phyloP scores from a whole-genome alignment of 1,140 invertebrate genomes.

The Lutraria rhynchaena region DNA sequence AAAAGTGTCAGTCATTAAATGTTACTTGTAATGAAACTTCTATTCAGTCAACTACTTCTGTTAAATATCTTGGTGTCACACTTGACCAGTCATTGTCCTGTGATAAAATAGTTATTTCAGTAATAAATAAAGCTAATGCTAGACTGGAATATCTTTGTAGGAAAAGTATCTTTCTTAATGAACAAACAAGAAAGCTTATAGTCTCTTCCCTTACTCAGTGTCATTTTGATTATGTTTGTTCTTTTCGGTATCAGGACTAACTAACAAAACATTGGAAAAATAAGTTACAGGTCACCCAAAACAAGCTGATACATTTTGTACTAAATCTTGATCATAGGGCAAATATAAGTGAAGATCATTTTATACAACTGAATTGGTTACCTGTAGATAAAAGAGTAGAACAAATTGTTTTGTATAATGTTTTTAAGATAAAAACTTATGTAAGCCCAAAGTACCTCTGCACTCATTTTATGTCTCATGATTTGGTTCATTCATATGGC shows the following conservation, averaged over 20 bases:
- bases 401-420: constrained; percentile 11
- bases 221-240: too few species aligned
- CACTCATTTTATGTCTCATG: too few species aligned
- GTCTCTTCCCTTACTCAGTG: constrained; percentile 17
- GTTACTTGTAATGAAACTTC: constrained; percentile 43
- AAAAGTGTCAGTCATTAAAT: constrained; percentile 6
- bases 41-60: background rate
- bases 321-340: background rate
- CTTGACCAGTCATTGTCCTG: too few species aligned
- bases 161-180: constrained; percentile 24
- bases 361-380: constrained; percentile 5
- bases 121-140: constrained; percentile 31
- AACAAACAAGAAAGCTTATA: constrained; percentile 17
- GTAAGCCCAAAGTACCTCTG: too few species aligned
- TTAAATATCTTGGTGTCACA: constrained; percentile 34
- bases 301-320: constrained; percentile 24
- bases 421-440: constrained; percentile 8
- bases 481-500: too few species aligned
- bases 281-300: too few species aligned
- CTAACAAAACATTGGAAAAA: constrained; percentile 32
- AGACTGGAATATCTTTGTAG: constrained; percentile 40
- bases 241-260: constrained; percentile 10
- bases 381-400: constrained; percentile 22
- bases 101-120: too few species aligned
- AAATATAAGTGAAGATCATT: background rate